Base-by-base conservation (phyloP, 2,113 vertebrate species). In the Menura novaehollandiae region DNA sequence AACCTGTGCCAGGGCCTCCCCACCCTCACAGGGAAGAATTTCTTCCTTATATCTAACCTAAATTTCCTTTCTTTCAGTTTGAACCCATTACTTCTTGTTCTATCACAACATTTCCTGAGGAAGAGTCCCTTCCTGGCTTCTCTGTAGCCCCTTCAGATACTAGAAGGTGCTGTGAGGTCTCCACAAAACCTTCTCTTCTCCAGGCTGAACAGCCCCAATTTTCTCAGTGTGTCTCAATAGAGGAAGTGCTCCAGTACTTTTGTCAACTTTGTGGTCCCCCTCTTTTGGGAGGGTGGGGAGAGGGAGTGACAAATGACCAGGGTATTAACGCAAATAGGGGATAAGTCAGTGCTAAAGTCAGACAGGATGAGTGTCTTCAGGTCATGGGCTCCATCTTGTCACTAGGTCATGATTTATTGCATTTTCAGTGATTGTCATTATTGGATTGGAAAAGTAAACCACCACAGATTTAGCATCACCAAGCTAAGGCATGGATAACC, bases 61-160 rank as follows among this genome's bases (percentile, higher is more conserved):
- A 27, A 43, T 49, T 15, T 63, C 27, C 18, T 15, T 4, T 59
- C 7, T 43, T 56, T 24, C 41, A 56, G 12, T 37, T 19, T 37
- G 22, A 56, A 56, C 30, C 8, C 26, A 19, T 35, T 16, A 16
- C 7, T 76, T 35, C 32, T 76, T 49, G 10, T 11, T 35, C 35
- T 16, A 7, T 37, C 17, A 62, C 41, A 24, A 14, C 41, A 56
- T 26, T 32, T 19, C 47, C 14, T 28, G 41, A 77, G 0, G 0
- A 47, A 33, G 7, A 11, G 32, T 16, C 49, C 15, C 15, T 37
- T 35, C 27, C 55, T 41, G 18, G 41, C 26, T 84, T 13, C 15
- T 4, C 63, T 23, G 26, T 3, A 49, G 15, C 35, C 26, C 41
- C 41, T 33, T 27, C 41, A 32, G 15, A 5, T 9, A 23, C 8